Conservation (phyloP, 2,888 invertebrate species). For the Cryptosula pallasiana region DNA sequence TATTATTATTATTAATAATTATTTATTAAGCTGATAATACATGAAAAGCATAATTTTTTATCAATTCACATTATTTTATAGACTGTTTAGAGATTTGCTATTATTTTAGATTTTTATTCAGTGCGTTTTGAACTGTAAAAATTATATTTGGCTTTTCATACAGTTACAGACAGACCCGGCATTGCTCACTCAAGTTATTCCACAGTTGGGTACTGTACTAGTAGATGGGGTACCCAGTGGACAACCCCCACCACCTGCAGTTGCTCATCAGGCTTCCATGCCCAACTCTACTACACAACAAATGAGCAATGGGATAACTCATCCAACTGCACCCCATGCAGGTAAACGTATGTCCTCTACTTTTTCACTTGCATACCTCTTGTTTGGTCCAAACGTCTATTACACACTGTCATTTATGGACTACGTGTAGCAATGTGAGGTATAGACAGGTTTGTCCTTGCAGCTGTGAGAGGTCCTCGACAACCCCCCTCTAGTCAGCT, state of each 20-base stretch:
- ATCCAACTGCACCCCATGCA: neutral
- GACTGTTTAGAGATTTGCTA: too few relatives aligned
- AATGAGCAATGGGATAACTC: neutral
- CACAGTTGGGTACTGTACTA: neutral
- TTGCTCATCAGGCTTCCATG: neutral
- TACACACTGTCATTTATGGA: too few relatives aligned
- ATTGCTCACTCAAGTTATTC: neutral
- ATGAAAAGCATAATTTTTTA: too few relatives aligned
- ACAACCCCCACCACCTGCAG: neutral
- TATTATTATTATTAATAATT: too few relatives aligned
- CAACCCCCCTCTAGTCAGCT: neutral
- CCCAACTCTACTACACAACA: neutral
- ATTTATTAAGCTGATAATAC: too few relatives aligned
- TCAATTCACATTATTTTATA: too few relatives aligned
- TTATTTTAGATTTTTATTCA: too few relatives aligned
- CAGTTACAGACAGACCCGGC: conserved; percentile 15
- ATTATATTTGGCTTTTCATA: neutral
- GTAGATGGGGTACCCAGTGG: neutral
- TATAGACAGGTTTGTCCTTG: neutral
- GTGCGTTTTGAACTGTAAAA: too few relatives aligned
- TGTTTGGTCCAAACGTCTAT: too few relatives aligned
- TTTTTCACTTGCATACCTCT: too few relatives aligned
- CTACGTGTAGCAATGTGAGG: neutral
- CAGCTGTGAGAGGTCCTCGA: neutral
- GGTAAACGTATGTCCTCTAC: too few relatives aligned